Evolutionary conservation across 2,797 vertebrate species (phyloP).

Genomic region (Hirundo rustica): DNA sequence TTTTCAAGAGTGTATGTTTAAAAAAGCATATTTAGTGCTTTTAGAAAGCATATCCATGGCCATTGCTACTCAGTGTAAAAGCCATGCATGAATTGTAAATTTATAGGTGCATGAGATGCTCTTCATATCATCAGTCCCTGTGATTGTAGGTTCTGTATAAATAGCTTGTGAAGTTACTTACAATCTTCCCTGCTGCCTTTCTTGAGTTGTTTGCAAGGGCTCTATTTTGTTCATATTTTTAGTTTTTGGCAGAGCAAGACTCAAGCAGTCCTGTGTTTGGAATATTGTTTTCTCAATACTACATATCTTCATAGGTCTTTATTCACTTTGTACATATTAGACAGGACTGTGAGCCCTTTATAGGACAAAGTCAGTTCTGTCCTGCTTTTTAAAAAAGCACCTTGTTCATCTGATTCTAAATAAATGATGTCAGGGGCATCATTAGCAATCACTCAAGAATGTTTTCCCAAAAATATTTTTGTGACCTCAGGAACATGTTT

Average conservation of each 20-base stretch:
- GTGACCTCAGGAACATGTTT: conserved; percentile 24
- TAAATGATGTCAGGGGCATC: conserved; percentile 7
- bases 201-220: background rate
- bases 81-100: background rate
- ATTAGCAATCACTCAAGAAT: conserved; percentile 48
- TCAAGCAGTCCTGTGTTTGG: background rate
- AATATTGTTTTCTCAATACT: background rate
- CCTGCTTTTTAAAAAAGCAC: conserved; percentile 10
- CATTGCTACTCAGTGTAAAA: background rate
- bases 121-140: background rate
- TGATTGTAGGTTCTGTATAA: background rate
- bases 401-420: conserved; percentile 25
- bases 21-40: background rate
- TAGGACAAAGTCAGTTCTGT: background rate
- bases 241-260: background rate
- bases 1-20: background rate
- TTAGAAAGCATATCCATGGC: background rate
- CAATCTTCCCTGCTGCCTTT: background rate
- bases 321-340: background rate
- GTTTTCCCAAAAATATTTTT: conserved; percentile 52
- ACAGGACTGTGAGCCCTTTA: background rate
- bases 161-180: background rate
- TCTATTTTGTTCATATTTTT: background rate
- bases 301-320: background rate
- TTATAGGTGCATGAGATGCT: background rate